A percentile compares a stretch with the other conserved stretches of the same genome.
These are phyloP conservation scores for Psephotus haematonotus DNA, from an alignment of 2,113 vertebrate species.

Conservation along the genomic window DNA sequence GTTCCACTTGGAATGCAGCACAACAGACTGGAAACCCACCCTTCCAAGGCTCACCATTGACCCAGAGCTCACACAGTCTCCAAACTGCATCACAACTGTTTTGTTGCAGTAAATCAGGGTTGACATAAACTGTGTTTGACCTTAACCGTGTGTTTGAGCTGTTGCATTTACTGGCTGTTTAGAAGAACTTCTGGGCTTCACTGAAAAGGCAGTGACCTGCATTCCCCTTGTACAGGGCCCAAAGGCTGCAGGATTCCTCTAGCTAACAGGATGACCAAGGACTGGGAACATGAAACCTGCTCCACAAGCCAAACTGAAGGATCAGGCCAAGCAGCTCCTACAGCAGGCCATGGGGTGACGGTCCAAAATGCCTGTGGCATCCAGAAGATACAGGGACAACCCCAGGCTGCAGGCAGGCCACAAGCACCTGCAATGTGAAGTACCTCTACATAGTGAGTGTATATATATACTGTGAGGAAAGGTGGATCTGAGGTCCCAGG, in stretches of 20 bases:
- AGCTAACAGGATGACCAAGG: neutral
- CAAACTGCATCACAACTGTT: neutral
- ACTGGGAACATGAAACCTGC: neutral
- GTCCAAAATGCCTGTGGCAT: neutral
- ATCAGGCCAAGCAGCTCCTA: neutral
- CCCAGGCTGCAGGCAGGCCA: neutral
- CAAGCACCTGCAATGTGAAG: neutral
- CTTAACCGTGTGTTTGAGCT: neutral
- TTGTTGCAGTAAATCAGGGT: neutral
- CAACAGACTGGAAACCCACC: neutral
- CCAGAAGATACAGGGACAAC: neutral
- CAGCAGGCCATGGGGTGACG: fast-evolving
- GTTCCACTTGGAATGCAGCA: neutral
- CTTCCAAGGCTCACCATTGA: neutral
- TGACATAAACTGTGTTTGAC: neutral
- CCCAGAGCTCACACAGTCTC: neutral
- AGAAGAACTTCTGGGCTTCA: neutral
- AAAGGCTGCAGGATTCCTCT: neutral
- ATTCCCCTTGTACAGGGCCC: neutral
- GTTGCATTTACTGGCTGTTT: neutral
- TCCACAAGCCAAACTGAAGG: neutral
- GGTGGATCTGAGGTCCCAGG: neutral
- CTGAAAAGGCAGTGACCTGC: neutral
- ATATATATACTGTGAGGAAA: too few species aligned
- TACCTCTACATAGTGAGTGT: neutral